These are phyloP conservation scores for Gallinago undulata DNA, from an alignment of 2,113 vertebrate species.

Conservation along the genomic window DNA sequence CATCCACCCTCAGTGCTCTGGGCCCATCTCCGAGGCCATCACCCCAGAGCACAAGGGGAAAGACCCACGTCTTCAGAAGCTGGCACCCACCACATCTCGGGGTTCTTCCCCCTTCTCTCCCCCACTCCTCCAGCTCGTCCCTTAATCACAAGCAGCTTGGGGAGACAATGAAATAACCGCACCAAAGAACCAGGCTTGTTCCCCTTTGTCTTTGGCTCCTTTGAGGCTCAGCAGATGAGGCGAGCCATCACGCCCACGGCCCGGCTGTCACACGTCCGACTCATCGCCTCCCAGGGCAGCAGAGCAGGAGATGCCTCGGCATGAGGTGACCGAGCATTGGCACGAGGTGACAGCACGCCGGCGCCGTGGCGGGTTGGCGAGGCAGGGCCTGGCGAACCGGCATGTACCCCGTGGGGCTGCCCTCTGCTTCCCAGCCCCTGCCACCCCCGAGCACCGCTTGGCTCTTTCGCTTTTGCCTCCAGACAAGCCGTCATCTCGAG, in stretches of 20 bases:
- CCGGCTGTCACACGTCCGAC: rapidly evolving
- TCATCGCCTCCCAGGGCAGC: neutral
- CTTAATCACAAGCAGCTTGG: slow-evolving; percentile 70
- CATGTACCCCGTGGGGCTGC: rapidly evolving
- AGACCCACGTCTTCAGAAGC: neutral
- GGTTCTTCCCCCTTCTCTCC: neutral
- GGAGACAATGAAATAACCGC: slow-evolving; percentile 66
- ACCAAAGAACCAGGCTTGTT: slow-evolving; percentile 23
- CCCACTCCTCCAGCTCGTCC: neutral
- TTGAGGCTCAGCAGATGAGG: neutral
- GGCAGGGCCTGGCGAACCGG: rapidly evolving
- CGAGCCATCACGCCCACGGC: neutral
- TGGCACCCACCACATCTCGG: neutral
- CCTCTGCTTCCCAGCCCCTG: neutral
- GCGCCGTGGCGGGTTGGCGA: rapidly evolving
- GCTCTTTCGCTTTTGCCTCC: neutral
- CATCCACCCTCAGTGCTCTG: neutral
- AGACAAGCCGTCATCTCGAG: neutral
- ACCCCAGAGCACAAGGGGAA: neutral
- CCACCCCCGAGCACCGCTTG: rapidly evolving
- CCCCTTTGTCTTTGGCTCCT: neutral
- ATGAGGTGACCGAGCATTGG: rapidly evolving
- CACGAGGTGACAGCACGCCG: neutral
- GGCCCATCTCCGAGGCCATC: neutral
- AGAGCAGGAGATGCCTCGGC: rapidly evolving